Conservation (phyloP, 2,797 vertebrate species). For the Darevskia mixta region DNA sequence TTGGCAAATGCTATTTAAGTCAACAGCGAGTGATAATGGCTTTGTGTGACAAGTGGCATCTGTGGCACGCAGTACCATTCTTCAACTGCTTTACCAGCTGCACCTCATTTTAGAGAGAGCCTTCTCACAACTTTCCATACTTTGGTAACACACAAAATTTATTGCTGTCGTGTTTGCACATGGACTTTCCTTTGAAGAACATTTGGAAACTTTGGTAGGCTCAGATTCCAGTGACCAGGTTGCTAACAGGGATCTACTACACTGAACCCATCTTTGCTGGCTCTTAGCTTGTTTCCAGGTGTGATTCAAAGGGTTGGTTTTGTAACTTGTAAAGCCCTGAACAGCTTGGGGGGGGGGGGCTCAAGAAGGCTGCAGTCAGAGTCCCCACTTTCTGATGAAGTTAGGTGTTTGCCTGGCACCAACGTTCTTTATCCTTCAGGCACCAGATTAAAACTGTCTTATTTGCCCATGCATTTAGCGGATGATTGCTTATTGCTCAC, state of each 20-base stretch:
- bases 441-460: background rate
- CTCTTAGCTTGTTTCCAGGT: background rate
- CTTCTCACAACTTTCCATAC: background rate
- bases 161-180: background rate
- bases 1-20: background rate
- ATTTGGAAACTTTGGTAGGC: background rate
- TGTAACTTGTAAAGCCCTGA: background rate
- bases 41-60: background rate
- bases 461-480: background rate
- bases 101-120: background rate
- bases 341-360: background rate
- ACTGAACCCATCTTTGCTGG: background rate
- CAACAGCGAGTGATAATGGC: background rate
- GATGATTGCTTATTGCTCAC: background rate
- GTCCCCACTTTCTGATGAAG: background rate
- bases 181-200: background rate
- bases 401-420: background rate
- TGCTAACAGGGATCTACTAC: background rate
- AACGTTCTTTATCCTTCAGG: background rate
- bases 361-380: background rate
- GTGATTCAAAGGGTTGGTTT: background rate
- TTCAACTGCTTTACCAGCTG: background rate
- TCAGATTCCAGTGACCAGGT: background rate
- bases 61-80: background rate
- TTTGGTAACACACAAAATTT: background rate